Evolutionary conservation across 37 sponge, comb jelly and placozoan species (phyloP), one percentile per base, ranked within the genome.

Genomic region (Dysidea cf. avara): DNA sequence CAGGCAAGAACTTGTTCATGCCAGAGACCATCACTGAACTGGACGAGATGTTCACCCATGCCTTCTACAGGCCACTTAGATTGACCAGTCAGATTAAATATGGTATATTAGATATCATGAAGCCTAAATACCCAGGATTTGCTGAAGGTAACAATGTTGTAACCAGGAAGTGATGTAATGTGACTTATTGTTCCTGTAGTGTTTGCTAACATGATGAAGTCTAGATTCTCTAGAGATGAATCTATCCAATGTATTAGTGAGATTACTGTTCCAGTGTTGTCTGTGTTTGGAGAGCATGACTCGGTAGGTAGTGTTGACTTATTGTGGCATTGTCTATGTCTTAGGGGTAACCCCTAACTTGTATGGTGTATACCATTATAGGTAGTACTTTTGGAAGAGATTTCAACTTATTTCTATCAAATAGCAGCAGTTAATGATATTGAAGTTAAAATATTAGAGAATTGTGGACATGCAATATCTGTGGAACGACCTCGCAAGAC

Each of bases 401-500:
- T n/a, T n/a, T n/a, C n/a, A n/a, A n/a, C n/a, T n/a, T n/a, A n/a
- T n/a, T n/a, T n/a, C n/a, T n/a, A n/a, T n/a, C n/a, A n/a, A n/a
- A n/a, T n/a, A n/a, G n/a, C n/a, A n/a, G n/a, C n/a, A n/a, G 39
- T 80, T 40, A 61, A 72, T n/a, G 33, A 58, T 33, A 64, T 77
- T 12, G 58, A 76, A 47, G 48, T 89, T 2, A 57, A 54, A 16
- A 56, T 89, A 21, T 46, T 89, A 1, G 70, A 83, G 38, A 75
- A 73, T 12, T 89, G 90, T 84, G 90, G 90, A 1, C 90, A 89
- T 57, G 79, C 80, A 16, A 68, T 89, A 35, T 63, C 90, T 60
- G 40, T 86, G 54, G 86, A 86, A 12, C 43, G 81, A 56, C 86
- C 86, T 14, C 34, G 68, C 21, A 89, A 89, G 43, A 73, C 75